Percentiles rank a stretch among this genome's conserved stretches.
phyloP scores from a whole-genome alignment of 2,888 invertebrate genomes.

The Pecten maximus region DNA sequence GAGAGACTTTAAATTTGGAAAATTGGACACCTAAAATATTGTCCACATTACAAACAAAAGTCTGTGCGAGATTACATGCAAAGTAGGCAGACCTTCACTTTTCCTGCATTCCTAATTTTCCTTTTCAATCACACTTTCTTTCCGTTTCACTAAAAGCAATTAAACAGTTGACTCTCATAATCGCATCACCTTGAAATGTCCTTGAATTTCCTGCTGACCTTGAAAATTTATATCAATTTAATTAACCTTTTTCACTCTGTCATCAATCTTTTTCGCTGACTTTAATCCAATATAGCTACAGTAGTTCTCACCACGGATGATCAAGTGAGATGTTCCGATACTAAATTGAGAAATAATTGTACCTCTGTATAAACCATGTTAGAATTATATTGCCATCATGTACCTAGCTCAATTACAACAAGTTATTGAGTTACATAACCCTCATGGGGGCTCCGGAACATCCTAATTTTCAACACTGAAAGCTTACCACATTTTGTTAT shows the following conservation, averaged over 20 bases:
- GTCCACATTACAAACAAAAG: no score
- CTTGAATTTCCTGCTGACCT: not conserved
- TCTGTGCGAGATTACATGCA: no score
- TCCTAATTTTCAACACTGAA: not conserved
- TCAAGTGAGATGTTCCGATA: not conserved
- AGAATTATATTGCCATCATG: not conserved
- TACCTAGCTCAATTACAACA: not conserved
- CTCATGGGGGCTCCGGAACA: not conserved
- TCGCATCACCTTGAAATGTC: constrained; percentile 1
- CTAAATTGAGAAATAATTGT: not conserved
- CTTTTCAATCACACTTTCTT: not conserved
- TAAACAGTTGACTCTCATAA: not conserved
- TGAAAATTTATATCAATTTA: not conserved
- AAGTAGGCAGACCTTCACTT: not conserved
- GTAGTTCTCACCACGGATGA: not conserved
- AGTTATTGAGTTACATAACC: not conserved
- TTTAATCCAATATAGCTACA: not conserved
- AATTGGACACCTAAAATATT: no score
- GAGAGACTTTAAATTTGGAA: no score
- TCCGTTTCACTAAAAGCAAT: not conserved
- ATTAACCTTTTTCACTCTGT: not conserved
- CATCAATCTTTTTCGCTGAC: not conserved
- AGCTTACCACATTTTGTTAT: not conserved
- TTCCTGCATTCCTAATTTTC: not conserved
- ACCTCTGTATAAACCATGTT: not conserved